Conservation (phyloP, 1,140 invertebrate genomes). For the Aphelenchoides besseyi region DNA sequence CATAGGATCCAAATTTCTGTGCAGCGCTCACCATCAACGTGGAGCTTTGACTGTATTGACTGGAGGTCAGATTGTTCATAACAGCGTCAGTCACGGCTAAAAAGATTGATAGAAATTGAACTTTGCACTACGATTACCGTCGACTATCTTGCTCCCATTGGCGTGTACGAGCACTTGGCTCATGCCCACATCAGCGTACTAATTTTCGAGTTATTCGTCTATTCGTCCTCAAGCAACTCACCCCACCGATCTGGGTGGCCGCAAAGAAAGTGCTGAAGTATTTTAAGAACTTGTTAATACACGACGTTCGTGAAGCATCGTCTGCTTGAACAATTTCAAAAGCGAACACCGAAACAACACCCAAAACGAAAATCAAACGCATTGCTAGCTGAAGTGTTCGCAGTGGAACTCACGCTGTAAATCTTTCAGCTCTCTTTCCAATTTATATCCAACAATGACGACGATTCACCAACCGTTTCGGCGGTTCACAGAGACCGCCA, state of each 20-base stretch:
- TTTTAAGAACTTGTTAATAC: conserved; percentile 10
- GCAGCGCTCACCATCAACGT: neutral
- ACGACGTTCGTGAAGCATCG: neutral
- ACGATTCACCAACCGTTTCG: neutral
- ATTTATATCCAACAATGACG: too few relatives aligned
- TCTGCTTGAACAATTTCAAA: neutral
- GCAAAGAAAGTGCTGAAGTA: conserved; percentile 3
- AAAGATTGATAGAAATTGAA: neutral
- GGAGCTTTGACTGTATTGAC: neutral
- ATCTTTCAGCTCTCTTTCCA: neutral
- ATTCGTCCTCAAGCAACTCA: neutral
- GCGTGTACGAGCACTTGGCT: neutral
- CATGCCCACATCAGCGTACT: conserved; percentile 1
- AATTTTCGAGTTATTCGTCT: neutral
- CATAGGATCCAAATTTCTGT: neutral
- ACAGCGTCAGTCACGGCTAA: neutral
- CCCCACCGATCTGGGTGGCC: neutral
- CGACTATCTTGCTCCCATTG: neutral
- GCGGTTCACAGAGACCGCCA: too few relatives aligned
- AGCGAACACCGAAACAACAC: neutral
- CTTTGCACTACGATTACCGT: conserved; percentile 1
- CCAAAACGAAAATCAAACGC: neutral
- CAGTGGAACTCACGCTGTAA: too few relatives aligned
- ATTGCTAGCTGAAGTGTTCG: neutral
- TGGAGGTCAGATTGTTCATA: neutral